These are phyloP conservation scores for Aphelenchoides avenae DNA, from an alignment of 1,140 invertebrate species.

Conservation along the genomic window DNA sequence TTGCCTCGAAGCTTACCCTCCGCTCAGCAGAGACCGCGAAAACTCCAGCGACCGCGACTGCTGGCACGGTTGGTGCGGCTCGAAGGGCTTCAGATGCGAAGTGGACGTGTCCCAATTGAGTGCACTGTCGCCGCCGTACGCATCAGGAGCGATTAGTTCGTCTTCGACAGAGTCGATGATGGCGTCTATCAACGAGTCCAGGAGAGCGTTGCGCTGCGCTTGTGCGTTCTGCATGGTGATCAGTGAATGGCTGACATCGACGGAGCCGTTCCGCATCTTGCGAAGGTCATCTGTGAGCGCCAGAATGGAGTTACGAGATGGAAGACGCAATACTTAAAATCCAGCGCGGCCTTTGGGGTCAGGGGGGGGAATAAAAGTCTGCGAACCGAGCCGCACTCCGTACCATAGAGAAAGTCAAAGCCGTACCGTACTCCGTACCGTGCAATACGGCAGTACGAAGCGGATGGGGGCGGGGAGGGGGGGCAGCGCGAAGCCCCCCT, in stretches of 20 bases:
- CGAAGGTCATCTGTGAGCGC: conserved; percentile 1
- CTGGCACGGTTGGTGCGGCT: background rate
- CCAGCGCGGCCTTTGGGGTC: too few relatives aligned
- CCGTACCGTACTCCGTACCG: too few relatives aligned
- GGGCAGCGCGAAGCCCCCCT: too few relatives aligned
- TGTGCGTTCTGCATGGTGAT: conserved; percentile 2
- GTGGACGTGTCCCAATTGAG: too few relatives aligned
- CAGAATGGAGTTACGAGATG: background rate
- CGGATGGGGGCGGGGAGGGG: too few relatives aligned
- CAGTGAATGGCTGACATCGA: conserved; percentile 18
- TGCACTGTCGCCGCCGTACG: too few relatives aligned
- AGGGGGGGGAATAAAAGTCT: too few relatives aligned
- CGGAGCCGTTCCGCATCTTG: conserved; percentile 1
- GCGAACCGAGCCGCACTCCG: too few relatives aligned
- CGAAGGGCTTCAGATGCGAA: background rate
- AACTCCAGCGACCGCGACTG: background rate
- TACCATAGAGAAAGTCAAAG: too few relatives aligned
- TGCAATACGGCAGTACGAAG: too few relatives aligned
- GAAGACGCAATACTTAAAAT: too few relatives aligned
- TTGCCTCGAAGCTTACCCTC: conserved; percentile 2
- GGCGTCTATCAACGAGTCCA: conserved; percentile 27
- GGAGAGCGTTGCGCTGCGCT: conserved; percentile 16
- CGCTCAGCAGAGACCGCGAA: background rate
- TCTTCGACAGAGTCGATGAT: conserved; percentile 4
- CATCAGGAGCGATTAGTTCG: too few relatives aligned